phyloP scores from a whole-genome alignment of 2,888 invertebrate genomes.

The Thecophora atra region DNA sequence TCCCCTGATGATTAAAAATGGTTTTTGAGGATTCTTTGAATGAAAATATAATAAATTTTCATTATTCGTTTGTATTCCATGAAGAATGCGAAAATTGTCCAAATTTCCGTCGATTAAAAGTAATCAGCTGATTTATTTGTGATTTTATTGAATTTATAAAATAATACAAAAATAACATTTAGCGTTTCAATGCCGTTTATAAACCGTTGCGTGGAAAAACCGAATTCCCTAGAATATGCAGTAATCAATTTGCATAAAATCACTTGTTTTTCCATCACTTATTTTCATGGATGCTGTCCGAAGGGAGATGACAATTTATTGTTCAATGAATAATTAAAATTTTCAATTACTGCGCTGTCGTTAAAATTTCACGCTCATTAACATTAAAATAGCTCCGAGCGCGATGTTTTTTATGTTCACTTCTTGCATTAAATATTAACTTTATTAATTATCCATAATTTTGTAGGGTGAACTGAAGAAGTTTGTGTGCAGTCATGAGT shows the following conservation, averaged over 20 bases:
- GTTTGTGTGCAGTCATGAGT: not conserved
- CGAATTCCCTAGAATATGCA: not conserved
- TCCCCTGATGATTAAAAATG: too few relatives aligned
- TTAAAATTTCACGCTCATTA: not conserved
- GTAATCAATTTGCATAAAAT: conserved; percentile 2
- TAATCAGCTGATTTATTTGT: not conserved
- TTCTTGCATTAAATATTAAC: not conserved
- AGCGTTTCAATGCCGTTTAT: not conserved
- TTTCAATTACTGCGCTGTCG: conserved; percentile 2
- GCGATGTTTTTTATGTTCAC: too few relatives aligned
- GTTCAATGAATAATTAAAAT: not conserved
- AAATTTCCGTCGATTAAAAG: not conserved
- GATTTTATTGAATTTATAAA: not conserved
- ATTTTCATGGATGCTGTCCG: not conserved
- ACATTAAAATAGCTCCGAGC: not conserved
- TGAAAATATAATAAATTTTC: too few relatives aligned
- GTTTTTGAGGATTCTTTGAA: too few relatives aligned
- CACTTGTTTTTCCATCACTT: not conserved
- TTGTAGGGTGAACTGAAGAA: not conserved
- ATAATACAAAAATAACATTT: not conserved
- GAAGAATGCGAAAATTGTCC: too few relatives aligned
- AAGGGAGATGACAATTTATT: conserved; percentile 1
- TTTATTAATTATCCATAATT: not conserved
- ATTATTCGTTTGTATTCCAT: too few relatives aligned
- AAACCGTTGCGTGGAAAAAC: not conserved